phyloP scores from a whole-genome alignment of 2,797 vertebrate species.

The Cyclura pinguis region DNA sequence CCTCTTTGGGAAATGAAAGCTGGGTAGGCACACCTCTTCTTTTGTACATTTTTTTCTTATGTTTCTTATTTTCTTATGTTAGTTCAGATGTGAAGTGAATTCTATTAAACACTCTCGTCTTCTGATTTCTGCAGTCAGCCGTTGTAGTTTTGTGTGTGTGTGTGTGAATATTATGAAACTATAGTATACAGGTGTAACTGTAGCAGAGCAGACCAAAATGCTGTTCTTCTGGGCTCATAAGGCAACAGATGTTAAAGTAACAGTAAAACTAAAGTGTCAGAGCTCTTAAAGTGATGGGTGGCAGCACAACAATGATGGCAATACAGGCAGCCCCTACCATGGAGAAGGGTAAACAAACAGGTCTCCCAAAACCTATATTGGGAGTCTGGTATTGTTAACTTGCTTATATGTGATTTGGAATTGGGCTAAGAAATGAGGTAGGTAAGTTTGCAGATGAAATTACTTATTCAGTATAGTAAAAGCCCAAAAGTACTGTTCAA shows the following conservation, averaged over 20 bases:
- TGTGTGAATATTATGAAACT: no score
- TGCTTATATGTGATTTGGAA: not conserved
- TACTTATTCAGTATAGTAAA: not conserved
- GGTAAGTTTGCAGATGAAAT: not conserved
- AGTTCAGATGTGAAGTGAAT: not conserved
- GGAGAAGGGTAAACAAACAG: not conserved
- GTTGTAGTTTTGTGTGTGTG: not conserved
- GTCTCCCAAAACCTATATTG: not conserved
- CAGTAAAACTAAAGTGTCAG: not conserved
- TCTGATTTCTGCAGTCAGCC: not conserved
- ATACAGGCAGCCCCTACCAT: not conserved
- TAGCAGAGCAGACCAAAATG: not conserved
- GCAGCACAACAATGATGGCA: not conserved
- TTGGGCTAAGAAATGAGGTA: no score
- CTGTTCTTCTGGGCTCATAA: not conserved
- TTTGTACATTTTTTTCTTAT: no score
- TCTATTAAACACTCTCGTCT: not conserved
- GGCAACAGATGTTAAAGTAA: no score
- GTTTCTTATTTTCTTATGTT: not conserved
- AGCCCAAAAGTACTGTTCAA: not conserved
- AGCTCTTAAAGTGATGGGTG: not conserved
- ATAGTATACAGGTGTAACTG: no score
- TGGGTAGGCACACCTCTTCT: not conserved
- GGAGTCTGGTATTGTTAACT: not conserved
- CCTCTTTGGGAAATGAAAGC: not conserved